Base-by-base conservation (phyloP, 92 coral and sea anemone genomes). In the Chrysogorgia sp. region DNA sequence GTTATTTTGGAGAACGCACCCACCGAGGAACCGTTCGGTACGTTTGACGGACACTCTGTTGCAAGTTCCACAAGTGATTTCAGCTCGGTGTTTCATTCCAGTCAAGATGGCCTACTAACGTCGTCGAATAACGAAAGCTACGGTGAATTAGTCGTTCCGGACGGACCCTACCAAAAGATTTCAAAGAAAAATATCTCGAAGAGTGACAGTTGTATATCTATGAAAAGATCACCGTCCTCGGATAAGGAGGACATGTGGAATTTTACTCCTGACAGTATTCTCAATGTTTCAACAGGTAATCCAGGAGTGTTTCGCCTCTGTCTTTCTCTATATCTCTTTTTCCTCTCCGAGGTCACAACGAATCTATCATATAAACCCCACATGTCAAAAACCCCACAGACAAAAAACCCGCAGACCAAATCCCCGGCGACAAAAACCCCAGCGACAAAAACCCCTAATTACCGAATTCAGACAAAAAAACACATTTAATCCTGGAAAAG, bases 201-300 rank as follows among this genome's bases (percentile, higher is more conserved):
- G 35, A 72, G 79, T 56, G 79, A 72, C 37, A 53, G 65, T 55
- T 72, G 79, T 35, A 72, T 72, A 19, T 0, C 34, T 0, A 10
- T 50, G 2, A 2, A 47, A 14, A 72, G 28, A 41, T 72, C 79
- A 8, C 52, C 79, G 1, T 65, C 79, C 10, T 56, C 79, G 0
- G 64, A 53, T 34, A 69, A 69, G 34, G 79, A 72, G 1, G 99
- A 96, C 65, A 57, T 92, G 76, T 96, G 97, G 97, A 86, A 63
- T 49, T 96, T 96, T 71, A 91, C 96, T 3, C 99, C 99, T 7
- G 99, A 96, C 57, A 96, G 97, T 43, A 88, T 96, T 50, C 76
- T 96, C 63, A 91, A 91, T 79, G 99, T 96, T 2, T 91, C 97
- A 7, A 96, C 99, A 58, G 97, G 99, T 96, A 40, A 59, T 15